A percentile compares a stretch with the other conserved stretches of the same genome.
phyloP scores from a whole-genome alignment of 92 coral and sea anemone genomes.

The Phymanthus crucifer region DNA sequence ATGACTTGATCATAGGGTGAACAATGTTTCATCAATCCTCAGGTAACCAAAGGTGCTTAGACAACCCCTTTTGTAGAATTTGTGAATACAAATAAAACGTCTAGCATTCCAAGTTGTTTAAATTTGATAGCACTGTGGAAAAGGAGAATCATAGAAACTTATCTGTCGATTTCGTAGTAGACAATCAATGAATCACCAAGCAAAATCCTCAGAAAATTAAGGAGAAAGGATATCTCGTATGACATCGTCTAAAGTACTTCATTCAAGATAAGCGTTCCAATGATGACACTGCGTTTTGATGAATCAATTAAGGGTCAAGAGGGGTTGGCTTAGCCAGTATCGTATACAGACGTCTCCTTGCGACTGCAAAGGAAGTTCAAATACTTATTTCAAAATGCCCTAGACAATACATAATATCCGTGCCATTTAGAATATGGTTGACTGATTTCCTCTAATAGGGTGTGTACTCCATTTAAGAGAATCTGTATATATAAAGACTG shows the following conservation, averaged over 20 bases:
- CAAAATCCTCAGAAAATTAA: too few relatives aligned
- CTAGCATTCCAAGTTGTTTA: background rate
- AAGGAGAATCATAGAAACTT: background rate
- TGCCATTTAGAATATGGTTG: background rate
- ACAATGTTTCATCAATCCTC: background rate
- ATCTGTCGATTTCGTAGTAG: background rate
- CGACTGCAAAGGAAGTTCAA: slow-evolving; percentile 7
- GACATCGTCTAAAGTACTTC: background rate
- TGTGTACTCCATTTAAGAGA: background rate
- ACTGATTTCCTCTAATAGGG: background rate
- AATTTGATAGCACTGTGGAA: too few relatives aligned
- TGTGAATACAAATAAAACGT: background rate
- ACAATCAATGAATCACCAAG: background rate
- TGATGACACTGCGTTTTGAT: background rate
- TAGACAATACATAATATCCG: background rate
- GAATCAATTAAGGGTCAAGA: slow-evolving; percentile 1
- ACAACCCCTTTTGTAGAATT: background rate
- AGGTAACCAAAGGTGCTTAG: background rate
- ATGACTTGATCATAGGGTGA: background rate
- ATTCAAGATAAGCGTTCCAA: background rate
- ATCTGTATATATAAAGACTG: background rate
- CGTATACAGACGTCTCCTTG: background rate
- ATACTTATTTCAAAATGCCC: background rate
- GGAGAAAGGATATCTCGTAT: too few relatives aligned
- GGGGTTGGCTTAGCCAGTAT: background rate